Evolutionary conservation across 2,888 invertebrate genomes (phyloP), one percentile per base, ranked within the genome.

Genomic region (Rhyacophila evoluta): DNA sequence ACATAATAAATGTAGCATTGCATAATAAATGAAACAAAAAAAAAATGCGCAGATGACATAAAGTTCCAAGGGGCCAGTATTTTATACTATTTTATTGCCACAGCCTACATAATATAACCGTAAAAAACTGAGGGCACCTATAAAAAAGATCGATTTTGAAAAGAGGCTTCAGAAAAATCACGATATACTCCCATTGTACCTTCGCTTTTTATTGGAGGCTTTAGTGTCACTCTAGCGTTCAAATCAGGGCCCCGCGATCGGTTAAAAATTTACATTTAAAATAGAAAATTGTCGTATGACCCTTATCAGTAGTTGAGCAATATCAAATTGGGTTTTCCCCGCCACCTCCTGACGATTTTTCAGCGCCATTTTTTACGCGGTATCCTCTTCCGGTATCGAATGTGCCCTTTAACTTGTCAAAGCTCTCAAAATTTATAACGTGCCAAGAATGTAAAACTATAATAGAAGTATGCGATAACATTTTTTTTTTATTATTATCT

Each of bases 181-280:
- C 55, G 25, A 55, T 55, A 19, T 55, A 55, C 25, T 39, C 55
- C 8, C 55, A 55, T 25, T 25, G 55, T 55, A 55, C 55, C 55
- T 55, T 25, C 55, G 55, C 19, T 55, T 55, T 41, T 55, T 55
- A 55, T 55, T 55, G 19, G 19, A 19, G 55, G 55, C 55, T 55
- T 55, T 55, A 55, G 55, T 55, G 55, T 55, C 55, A 55, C 15
- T 55, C 55, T 19, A 19, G 19, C 19, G 55, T 55, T 55, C 25
- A 19, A 55, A 55, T 55, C 55, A 55, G 19, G 55, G 55, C 19
- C 19, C 19, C 19, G 55, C 19, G 55, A 55, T 55, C 55, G 55
- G 55, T 55, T 55, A 55, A 55, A 74, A 74, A 78, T 78, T 78
- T 72, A 78, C 74, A 74, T 77, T 77, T 77, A 73, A 69, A 78